Evolutionary conservation across 2,797 vertebrate species (phyloP).

Genomic region (Brachyrhaphis roseni): DNA sequence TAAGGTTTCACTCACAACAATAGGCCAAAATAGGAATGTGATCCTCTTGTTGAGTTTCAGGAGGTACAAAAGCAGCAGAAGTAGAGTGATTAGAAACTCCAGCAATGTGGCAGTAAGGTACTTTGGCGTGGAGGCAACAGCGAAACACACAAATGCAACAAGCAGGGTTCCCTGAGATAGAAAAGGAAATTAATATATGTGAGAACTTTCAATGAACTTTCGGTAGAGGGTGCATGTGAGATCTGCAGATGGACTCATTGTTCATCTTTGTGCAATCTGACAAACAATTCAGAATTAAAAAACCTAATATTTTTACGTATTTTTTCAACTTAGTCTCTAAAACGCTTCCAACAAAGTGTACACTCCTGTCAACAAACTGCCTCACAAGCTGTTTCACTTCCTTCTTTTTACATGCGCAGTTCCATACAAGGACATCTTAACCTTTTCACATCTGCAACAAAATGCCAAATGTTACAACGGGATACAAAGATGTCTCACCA

Average conservation of each 20-base stretch:
- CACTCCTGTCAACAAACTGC: neutral
- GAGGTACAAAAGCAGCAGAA: constrained; percentile 82
- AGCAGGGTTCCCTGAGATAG: constrained; percentile 71
- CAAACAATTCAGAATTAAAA: constrained; percentile 15
- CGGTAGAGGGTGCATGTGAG: neutral
- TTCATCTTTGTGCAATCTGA: neutral
- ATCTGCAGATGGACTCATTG: neutral
- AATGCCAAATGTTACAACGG: neutral
- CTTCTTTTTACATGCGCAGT: neutral
- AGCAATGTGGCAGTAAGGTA: constrained; percentile 75
- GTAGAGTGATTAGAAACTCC: constrained; percentile 74
- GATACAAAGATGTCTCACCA: constrained; percentile 63
- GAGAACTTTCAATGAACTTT: neutral
- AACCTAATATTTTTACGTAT: constrained; percentile 14
- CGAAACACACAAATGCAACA: constrained; percentile 75
- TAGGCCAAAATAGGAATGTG: constrained; percentile 84
- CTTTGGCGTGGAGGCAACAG: constrained; percentile 43
- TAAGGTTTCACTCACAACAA: constrained; percentile 79
- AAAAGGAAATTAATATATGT: neutral
- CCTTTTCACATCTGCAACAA: constrained; percentile 2
- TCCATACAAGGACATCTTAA: no score
- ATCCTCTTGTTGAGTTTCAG: constrained; percentile 81
- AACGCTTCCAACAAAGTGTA: neutral
- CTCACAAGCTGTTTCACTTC: neutral
- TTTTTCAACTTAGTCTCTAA: neutral